A percentile compares a stretch with the other conserved stretches of the same genome.
Conservation (phyloP, 1,140 invertebrate genomes). For the Drusus annulatus region DNA sequence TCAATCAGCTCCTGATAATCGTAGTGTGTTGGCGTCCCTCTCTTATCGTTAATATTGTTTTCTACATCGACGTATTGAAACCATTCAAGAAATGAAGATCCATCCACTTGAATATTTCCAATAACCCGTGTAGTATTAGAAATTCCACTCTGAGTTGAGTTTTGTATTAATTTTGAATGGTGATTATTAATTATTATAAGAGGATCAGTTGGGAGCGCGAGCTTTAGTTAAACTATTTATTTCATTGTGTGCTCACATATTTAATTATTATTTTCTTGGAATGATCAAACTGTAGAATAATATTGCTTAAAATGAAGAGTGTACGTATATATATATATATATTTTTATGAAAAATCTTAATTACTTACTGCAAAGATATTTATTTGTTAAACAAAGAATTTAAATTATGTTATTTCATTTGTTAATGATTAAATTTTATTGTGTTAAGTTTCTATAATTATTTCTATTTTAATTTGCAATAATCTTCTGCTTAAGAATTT, state of each 20-base stretch:
- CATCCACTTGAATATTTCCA: neutral
- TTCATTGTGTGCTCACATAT: neutral
- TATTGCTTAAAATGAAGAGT: constrained; percentile 3
- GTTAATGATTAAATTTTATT: constrained; percentile 40
- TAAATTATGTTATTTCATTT: constrained; percentile 43
- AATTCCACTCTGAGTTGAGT: neutral
- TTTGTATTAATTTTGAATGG: neutral
- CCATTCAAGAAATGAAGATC: neutral
- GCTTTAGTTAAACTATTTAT: constrained; percentile 20
- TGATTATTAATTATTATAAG: no score
- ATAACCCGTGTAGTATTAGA: constrained; percentile 4
- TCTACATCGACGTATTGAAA: neutral
- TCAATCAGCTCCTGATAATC: no score
- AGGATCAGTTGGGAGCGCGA: constrained; percentile 12
- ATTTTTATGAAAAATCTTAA: constrained; percentile 36
- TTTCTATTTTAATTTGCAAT: constrained; percentile 42
- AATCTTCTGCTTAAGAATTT: constrained; percentile 30
- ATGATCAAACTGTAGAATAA: constrained; percentile 20
- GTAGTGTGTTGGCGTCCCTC: no score
- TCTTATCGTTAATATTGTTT: no score
- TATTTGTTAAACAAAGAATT: constrained; percentile 43
- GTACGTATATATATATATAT: constrained; percentile 14
- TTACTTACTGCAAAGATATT: constrained; percentile 39
- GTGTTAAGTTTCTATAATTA: constrained; percentile 44
- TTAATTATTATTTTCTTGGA: neutral